Conservation (phyloP, 2,797 vertebrate genomes). For the Myoxocephalus aenaeus region DNA sequence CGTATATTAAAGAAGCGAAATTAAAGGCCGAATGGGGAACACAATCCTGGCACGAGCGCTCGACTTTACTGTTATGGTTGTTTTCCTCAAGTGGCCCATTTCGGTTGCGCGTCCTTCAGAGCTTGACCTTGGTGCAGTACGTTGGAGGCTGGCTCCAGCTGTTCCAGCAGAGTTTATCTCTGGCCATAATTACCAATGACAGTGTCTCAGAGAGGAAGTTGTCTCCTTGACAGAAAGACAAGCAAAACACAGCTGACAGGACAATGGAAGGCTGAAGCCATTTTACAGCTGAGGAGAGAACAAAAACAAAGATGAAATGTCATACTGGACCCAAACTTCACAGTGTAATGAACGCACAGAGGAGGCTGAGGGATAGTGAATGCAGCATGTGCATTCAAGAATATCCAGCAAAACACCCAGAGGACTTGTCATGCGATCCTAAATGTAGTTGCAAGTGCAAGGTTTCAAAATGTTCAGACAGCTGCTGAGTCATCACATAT, state of each 20-base stretch:
- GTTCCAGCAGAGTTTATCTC: slow-evolving; percentile 74
- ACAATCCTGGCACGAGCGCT: slow-evolving; percentile 31
- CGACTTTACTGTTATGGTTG: slow-evolving; percentile 52
- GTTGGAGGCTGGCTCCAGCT: slow-evolving; percentile 73
- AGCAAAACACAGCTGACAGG: slow-evolving; percentile 54
- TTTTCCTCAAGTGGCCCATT: slow-evolving; percentile 69
- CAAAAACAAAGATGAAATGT: slow-evolving; percentile 19
- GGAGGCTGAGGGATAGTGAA: slow-evolving; percentile 7
- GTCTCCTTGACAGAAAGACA: slow-evolving; percentile 72
- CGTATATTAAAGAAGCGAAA: slow-evolving; percentile 45
- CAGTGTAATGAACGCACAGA: slow-evolving; percentile 16
- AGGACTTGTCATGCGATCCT: slow-evolving; percentile 25
- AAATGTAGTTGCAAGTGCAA: slow-evolving; percentile 41
- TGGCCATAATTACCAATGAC: slow-evolving; percentile 75
- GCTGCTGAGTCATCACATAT: slow-evolving; percentile 52
- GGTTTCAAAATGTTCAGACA: slow-evolving; percentile 27
- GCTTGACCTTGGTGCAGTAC: slow-evolving; percentile 67
- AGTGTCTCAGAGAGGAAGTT: slow-evolving; percentile 70
- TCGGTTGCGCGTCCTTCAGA: slow-evolving; percentile 61
- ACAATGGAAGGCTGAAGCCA: slow-evolving; percentile 43
- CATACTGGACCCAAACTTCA: slow-evolving; percentile 30
- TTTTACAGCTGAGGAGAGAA: slow-evolving; percentile 38
- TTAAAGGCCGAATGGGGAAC: slow-evolving; percentile 48
- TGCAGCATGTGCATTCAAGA: slow-evolving; percentile 23
- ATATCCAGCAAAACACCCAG: slow-evolving; percentile 24